Base-by-base conservation (phyloP, 2,113 vertebrate species). In the Epinephelus cyanopodus region DNA sequence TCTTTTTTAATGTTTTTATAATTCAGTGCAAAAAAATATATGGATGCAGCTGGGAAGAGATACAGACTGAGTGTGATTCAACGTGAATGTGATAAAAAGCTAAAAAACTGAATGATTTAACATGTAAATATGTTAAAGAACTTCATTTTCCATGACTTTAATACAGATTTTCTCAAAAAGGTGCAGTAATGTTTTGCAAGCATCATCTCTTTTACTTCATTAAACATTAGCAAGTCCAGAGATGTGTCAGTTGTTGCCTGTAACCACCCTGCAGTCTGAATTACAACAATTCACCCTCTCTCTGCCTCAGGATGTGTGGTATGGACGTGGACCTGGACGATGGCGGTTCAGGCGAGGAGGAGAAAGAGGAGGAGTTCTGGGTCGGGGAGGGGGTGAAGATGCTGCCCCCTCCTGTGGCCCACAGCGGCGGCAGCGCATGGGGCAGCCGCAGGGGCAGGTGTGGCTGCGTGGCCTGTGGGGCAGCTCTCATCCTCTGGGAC, bases 391-490 rank as follows among this genome's bases (percentile, higher is more conserved):
- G 87, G 5, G 93, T 94, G 7, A 96, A 93, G 86, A 95, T 96
- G 86, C 69, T 97, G 11, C 95, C 94, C 10, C 95, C 96, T 2
- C 95, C 95, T 0, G 82, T 93, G 71, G 94, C 94, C 29, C 92
- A 93, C 70, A 95, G 90, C 9, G 80, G 83, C 45, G 77, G 83
- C 48, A 93, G 90, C 2, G 94, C 86, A 0, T 94, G 95, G 92
- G 94, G 94, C 25, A 94, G 95, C 64, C 95, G 94, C 17, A 92
- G 97, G 56, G 95, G 95, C 14, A 86, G 93, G 6, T 91, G 94
- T 17, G 96, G 96, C 64, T 97, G 96, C 79, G 70, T 97, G 94
- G 93, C 95, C n/a, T 97, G 96, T 3, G 96, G 96, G 0, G 92
- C 91, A 0, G 91, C 92, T 2, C 94, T 97, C 53, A 81, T 96